Evolutionary conservation across 2,888 invertebrate species (phyloP), one percentile per base, ranked within the genome.

Genomic region (Rhagium mordax): DNA sequence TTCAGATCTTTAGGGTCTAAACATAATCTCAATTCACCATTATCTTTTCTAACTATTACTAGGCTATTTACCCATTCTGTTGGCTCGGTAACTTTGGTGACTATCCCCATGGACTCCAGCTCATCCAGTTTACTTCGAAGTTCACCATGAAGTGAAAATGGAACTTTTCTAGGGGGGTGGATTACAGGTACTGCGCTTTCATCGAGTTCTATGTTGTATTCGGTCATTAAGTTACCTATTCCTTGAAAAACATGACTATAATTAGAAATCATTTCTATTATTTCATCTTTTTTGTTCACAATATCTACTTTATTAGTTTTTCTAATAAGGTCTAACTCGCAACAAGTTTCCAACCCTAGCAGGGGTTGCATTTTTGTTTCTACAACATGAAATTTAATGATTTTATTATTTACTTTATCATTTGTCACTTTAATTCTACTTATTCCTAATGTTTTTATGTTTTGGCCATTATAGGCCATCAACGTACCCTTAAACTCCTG

Each of bases 1-100:
- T 79, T 79, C 59, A 79, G 51, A 66, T 79, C 64, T 68, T 68
- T 62, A 2, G 75, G 74, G 53, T 79, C 79, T 66, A 79, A 60
- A 57, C 78, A 80, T 15, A 80, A 68, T 49, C 78, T 62, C 60
- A 80, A 29, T 4, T 70, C 69, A 7, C 33, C 67, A 69, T 79
- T 70, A 8, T 29, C 7, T 75, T 80, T 80, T 51, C 64, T 64
- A n/a, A 78, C 74, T 65, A 80, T 27, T 18, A 80, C 79, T 18
- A 68, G 70, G 3, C 76, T 61, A 70, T 79, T 77, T 51, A 78
- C 65, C 78, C 78, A 80, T 18, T 79, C 75, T 49, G 74, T 74
- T 4, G 60, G 69, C 18, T 51, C 7, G 7, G 68, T 72, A 1
- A 77, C 71, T 68, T 72, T 74, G 59, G 65, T 21, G 15, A 79